Conservation (phyloP, 2,797 vertebrate genomes). For the Acrocephalus scirpaceus region DNA sequence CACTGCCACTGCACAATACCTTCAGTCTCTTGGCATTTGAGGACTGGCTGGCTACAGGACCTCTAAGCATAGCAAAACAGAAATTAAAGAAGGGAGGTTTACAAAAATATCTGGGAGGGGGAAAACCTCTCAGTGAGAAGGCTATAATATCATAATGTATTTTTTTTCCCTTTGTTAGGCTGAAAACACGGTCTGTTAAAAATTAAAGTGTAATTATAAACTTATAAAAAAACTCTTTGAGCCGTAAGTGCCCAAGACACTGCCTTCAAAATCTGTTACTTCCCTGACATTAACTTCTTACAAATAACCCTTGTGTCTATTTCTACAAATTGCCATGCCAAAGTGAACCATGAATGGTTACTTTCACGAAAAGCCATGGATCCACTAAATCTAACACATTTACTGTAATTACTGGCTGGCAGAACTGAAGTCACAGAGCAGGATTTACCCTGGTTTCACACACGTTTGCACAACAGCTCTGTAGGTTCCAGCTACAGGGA, state of each 20-base stretch:
- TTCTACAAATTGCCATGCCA: neutral
- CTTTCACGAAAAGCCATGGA: neutral
- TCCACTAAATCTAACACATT: neutral
- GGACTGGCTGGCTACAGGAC: neutral
- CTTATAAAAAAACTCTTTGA: neutral
- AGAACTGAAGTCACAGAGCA: neutral
- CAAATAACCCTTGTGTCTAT: neutral
- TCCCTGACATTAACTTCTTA: neutral
- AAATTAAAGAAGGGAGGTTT: neutral
- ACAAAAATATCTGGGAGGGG: accelerated
- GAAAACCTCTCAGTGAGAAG: neutral
- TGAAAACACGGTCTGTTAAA: neutral
- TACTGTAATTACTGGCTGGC: neutral
- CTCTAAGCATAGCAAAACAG: neutral
- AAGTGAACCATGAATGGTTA: neutral
- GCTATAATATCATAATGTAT: neutral
- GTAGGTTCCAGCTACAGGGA: neutral
- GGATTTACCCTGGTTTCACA: neutral
- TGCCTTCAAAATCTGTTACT: neutral
- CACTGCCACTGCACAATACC: neutral
- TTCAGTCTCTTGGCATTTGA: neutral
- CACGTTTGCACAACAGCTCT: neutral
- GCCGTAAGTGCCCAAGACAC: neutral
- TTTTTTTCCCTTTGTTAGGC: neutral
- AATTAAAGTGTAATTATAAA: neutral